These are phyloP conservation scores for Lophotriccus pileatus DNA, from an alignment of 2,797 vertebrate genomes.

Conservation along the genomic window DNA sequence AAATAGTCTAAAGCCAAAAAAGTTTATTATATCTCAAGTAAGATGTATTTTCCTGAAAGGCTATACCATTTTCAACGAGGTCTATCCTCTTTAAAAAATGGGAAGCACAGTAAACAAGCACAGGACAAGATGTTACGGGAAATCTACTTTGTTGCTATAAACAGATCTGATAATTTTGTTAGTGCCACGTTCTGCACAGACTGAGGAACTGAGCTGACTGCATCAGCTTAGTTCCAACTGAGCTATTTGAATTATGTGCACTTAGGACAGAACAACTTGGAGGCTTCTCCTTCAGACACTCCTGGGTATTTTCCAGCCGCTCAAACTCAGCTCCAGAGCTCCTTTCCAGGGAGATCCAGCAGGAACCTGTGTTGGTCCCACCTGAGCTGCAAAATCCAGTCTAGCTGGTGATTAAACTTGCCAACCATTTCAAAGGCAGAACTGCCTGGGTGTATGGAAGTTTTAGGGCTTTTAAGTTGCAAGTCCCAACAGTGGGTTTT, in stretches of 20 bases:
- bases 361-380: constrained; percentile 31
- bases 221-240: neutral
- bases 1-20: neutral
- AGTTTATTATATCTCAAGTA: constrained; percentile 26
- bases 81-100: neutral
- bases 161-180: constrained; percentile 1
- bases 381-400: constrained; percentile 38
- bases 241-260: neutral
- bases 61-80: neutral
- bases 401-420: constrained; percentile 72
- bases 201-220: neutral
- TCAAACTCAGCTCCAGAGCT: constrained; percentile 11
- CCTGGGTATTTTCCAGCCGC: constrained; percentile 43
- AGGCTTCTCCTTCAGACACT: constrained; percentile 7
- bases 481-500: constrained; percentile 68
- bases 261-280: neutral
- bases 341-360: constrained; percentile 13
- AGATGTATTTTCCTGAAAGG: constrained; percentile 17
- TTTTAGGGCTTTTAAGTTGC: constrained; percentile 61
- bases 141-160: constrained; percentile 13
- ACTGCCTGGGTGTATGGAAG: neutral
- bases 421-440: constrained; percentile 70
- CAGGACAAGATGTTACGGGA: constrained; percentile 19
- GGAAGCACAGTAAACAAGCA: constrained; percentile 5
- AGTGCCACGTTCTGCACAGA: neutral